These are phyloP conservation scores for Bufo gargarizans DNA, from an alignment of 2,113 vertebrate genomes.

Conservation along the genomic window DNA sequence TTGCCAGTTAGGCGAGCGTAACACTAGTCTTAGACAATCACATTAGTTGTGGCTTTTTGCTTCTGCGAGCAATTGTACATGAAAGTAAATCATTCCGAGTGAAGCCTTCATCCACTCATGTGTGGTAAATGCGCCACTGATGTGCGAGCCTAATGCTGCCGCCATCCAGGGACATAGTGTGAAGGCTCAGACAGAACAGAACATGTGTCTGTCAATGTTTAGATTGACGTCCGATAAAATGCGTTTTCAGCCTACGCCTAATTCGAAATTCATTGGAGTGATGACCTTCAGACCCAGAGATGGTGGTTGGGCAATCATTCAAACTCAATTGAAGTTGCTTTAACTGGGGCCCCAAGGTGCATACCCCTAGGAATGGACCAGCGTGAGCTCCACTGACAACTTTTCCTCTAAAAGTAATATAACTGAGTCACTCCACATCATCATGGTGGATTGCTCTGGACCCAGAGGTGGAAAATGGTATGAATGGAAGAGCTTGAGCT, in stretches of 20 bases:
- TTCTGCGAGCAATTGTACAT: conserved; percentile 41
- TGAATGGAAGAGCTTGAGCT: background rate
- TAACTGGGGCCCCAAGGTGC: background rate
- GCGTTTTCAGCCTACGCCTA: background rate
- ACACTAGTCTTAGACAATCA: conserved; percentile 57
- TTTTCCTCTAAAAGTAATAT: background rate
- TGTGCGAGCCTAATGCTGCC: background rate
- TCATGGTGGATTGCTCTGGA: too few species aligned
- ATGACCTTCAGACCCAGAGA: background rate
- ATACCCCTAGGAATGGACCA: background rate
- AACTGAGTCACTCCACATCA: background rate
- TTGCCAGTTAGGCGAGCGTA: conserved; percentile 51
- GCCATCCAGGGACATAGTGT: background rate
- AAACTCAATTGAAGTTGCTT: too few species aligned
- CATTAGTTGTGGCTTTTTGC: conserved; percentile 59
- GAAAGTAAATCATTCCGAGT: conserved; percentile 24
- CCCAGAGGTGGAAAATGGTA: background rate
- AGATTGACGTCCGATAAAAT: background rate
- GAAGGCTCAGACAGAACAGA: background rate
- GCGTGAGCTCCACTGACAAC: background rate
- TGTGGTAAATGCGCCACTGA: conserved; percentile 56
- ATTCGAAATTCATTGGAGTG: background rate
- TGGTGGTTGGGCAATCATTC: background rate
- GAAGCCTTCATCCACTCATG: conserved; percentile 47
- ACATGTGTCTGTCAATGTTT: background rate